Base-by-base conservation (phyloP, 1,140 invertebrate genomes). In the Cydia fagiglandana region DNA sequence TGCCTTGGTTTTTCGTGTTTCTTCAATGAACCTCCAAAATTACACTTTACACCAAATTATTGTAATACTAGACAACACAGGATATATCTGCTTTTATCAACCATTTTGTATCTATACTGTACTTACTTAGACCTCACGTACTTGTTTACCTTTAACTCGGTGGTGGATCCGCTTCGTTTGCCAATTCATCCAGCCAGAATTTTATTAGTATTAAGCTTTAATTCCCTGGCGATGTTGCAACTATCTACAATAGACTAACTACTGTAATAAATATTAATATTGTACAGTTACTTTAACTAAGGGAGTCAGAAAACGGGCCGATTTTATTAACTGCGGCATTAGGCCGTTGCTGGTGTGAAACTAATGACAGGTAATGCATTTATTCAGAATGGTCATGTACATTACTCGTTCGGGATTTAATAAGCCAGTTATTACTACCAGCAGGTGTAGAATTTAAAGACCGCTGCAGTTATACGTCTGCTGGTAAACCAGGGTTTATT, bases 281-380 rank as follows among this genome's bases (percentile, higher is more conserved):
- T 50, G 10, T 15, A 50, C 7, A 7, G n/a, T 53, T 10, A 47
- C 50, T 56, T 17, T n/a, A n/a, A n/a, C 50, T 53, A 53, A 15
- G 5, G 5, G 50, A 20, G n/a, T 56, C 4, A 17, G 6, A n/a
- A 56, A 56, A 56, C 53, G 15, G 53, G 4, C 12, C 4, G 12
- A 4, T 7, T 56, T 56, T 56, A 56, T 56, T 56, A n/a, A 56
- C 53, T 56, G 53, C n/a, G 53, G n/a, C 53, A 17, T 56, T 17
- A 17, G 53, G 53, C 53, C 53, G n/a, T 68, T 38, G 64, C 13
- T 68, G 28, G 64, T 34, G 64, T 68, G 64, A 34, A 68, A 34
- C 64, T 68, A 66, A 68, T 34, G 34, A 38, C 64, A 68, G 64
- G 64, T 68, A 68, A 68, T 68, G 64, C 30, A 34, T 34, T 68